Base-by-base conservation (phyloP, 2,113 vertebrate species). In the Copsychus sechellarum region DNA sequence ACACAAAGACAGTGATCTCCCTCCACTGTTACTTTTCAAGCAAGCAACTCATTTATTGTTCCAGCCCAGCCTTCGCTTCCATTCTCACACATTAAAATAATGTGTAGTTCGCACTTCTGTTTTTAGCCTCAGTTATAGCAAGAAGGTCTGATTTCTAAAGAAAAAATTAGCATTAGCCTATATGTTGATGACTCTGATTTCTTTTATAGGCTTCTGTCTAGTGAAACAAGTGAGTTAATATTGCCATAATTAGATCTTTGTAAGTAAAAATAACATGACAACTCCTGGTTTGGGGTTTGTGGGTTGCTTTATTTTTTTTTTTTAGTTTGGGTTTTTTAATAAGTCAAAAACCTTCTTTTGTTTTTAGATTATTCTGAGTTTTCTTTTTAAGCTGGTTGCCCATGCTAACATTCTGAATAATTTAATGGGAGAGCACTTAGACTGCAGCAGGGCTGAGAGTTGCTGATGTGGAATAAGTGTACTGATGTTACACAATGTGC, bases 1-100 rank as follows among this genome's bases (percentile, higher is more conserved):
- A 89, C 31, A 92, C 1, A 8, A 60, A 85, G 92, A 88, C 53
- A 94, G 65, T 38, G 80, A 94, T 81, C 90, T 90, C 47, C 31
- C 56, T 82, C 26, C 15, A 22, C 16, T 73, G 77, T 78, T 90
- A 60, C 95, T 92, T 92, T 96, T 86, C 42, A 94, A 96, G 58
- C n/a, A 34, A 91, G 92, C 42, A 88, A 77, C 28, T 90, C 34
- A 73, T 87, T 96, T 86, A 88, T 95, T 96, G 88, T 97, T 96
- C 73, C 31, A 67, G 71, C 64, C 91, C 73, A 93, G 82, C 71
- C 67, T 53, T 89, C 2, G 1, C 40, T 97, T 95, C 91, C 23
- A 29, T 93, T 96, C 95, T 86, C 86, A 93, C 51, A 50, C 69
- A 62, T 88, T 81, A 87, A 88, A 95, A 91, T 72, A 95, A 85